These are phyloP conservation scores for Ectemnius continuus DNA, from an alignment of 2,888 invertebrate genomes.

Conservation along the genomic window DNA sequence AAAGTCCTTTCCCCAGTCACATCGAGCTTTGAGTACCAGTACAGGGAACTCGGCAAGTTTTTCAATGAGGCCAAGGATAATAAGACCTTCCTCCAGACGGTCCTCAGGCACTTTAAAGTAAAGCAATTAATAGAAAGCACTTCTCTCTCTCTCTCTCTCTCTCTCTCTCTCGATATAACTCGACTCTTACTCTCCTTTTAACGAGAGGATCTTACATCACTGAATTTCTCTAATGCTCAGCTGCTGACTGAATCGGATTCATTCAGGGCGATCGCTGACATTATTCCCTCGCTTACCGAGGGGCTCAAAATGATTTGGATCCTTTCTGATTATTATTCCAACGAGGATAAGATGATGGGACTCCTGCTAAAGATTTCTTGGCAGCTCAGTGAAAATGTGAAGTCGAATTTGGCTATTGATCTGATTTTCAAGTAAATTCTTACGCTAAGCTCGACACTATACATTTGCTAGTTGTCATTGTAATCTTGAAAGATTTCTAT, in stretches of 20 bases:
- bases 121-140: background rate
- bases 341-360: constrained; percentile 91
- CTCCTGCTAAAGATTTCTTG: constrained; percentile 90
- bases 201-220: background rate
- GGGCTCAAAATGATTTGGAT: constrained; percentile 95
- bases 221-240: constrained; percentile 71
- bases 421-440: constrained; percentile 85
- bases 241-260: constrained; percentile 85
- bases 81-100: constrained; percentile 86
- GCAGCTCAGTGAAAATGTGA: constrained; percentile 89
- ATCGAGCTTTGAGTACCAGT: constrained; percentile 82
- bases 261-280: constrained; percentile 85
- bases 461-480: too few species aligned
- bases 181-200: background rate
- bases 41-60: constrained; percentile 82
- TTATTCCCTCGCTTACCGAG: constrained; percentile 89
- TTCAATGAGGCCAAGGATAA: constrained; percentile 88
- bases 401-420: constrained; percentile 84
- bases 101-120: constrained; percentile 86
- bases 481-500: too few species aligned
- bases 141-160: too few species aligned
- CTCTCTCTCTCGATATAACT: background rate
- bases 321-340: constrained; percentile 90
- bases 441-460: background rate
- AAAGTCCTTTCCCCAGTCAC: constrained; percentile 80